phyloP scores from a whole-genome alignment of 2,797 vertebrate species.

The Hozukius guyotensis region DNA sequence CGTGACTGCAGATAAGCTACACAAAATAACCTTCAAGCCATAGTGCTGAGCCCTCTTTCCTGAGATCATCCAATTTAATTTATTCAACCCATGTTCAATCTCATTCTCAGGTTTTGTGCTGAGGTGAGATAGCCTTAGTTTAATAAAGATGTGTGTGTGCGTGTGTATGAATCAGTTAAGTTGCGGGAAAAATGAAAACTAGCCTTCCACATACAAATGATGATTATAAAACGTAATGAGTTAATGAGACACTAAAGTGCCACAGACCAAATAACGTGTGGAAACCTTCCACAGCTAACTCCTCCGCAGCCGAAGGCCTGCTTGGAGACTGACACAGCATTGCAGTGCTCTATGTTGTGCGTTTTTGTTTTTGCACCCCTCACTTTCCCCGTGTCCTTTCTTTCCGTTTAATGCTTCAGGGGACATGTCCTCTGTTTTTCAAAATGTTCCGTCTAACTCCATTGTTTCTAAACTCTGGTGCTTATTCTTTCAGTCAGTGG shows the following conservation, averaged over 20 bases:
- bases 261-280: constrained; percentile 22
- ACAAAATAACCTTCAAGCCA: neutral
- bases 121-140: constrained; percentile 16
- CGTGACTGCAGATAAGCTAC: neutral
- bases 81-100: constrained; percentile 16
- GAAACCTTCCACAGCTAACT: neutral
- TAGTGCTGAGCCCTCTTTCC: neutral
- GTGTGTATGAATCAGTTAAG: neutral
- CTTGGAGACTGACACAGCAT: neutral
- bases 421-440: neutral
- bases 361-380: constrained; percentile 1
- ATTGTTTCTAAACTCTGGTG: constrained; percentile 47
- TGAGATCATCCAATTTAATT: neutral
- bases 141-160: neutral
- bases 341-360: neutral
- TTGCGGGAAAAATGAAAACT: neutral
- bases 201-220: neutral
- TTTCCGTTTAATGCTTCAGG: constrained; percentile 14
- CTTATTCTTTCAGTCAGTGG: constrained; percentile 42
- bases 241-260: constrained; percentile 1
- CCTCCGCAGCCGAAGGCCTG: neutral
- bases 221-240: neutral
- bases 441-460: constrained; percentile 2
- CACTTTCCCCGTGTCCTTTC: neutral
- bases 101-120: neutral